Conservation (phyloP, 1,140 invertebrate genomes). For the Gryllus bimaculatus region DNA sequence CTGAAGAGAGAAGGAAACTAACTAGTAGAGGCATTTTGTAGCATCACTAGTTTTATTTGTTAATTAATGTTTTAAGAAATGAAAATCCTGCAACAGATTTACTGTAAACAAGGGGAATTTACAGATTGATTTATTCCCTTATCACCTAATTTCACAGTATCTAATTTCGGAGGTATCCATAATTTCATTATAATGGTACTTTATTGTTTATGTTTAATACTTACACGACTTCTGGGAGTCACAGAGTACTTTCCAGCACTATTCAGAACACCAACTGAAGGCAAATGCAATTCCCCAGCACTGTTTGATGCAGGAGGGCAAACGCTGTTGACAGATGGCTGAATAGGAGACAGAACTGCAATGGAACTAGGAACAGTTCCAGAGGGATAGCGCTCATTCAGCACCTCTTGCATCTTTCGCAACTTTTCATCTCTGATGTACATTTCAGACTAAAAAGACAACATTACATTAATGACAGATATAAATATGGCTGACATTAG, state of each 20-base stretch:
- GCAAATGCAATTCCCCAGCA: not conserved
- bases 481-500: too few relatives aligned
- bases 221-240: not conserved
- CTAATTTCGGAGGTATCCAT: too few relatives aligned
- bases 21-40: too few relatives aligned
- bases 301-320: not conserved
- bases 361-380: not conserved
- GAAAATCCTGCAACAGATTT: too few relatives aligned
- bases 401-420: slow-evolving; percentile 13
- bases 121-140: too few relatives aligned
- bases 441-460: not conserved
- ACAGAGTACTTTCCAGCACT: not conserved
- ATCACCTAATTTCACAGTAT: too few relatives aligned
- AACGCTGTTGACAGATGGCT: not conserved
- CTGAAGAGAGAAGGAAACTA: too few relatives aligned
- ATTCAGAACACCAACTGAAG: not conserved
- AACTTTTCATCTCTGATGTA: slow-evolving; percentile 11
- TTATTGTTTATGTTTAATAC: not conserved
- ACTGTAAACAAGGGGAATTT: too few relatives aligned
- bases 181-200: too few relatives aligned
- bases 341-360: not conserved
- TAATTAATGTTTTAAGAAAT: too few relatives aligned
- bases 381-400: not conserved
- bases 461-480: too few relatives aligned
- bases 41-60: too few relatives aligned